A percentile compares a stretch with the other conserved stretches of the same genome.
Conservation (phyloP, 2,797 vertebrate genomes). For the Sebastes glaucus region DNA sequence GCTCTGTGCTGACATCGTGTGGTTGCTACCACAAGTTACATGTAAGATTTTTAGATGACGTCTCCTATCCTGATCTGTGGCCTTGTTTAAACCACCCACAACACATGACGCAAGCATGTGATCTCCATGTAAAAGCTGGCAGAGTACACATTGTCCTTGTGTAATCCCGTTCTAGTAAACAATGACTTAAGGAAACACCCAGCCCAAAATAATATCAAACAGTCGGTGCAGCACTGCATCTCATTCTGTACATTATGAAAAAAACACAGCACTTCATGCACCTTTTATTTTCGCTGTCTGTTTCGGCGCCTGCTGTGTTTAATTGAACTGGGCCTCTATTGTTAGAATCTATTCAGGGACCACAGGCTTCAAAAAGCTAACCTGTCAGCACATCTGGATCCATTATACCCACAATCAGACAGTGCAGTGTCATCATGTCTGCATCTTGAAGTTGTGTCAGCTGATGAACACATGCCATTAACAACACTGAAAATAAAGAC, state of each 20-base stretch:
- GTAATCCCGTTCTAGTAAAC: background rate
- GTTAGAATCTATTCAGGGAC: background rate
- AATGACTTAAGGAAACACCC: background rate
- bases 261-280: background rate
- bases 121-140: background rate
- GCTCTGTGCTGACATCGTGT: slow-evolving; percentile 72
- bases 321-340: background rate
- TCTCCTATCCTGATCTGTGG: background rate
- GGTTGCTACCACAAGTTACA: slow-evolving; percentile 47
- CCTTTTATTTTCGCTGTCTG: background rate
- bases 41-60: background rate
- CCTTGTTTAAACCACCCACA: background rate
- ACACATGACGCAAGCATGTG: slow-evolving; percentile 2
- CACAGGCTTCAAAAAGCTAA: background rate
- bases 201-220: background rate
- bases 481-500: background rate
- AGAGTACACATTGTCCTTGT: background rate
- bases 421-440: background rate
- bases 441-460: background rate
- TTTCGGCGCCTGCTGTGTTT: background rate
- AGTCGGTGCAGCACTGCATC: background rate
- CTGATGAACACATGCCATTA: background rate
- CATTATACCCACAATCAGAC: background rate
- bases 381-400: background rate
- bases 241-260: background rate